Evolutionary conservation across 2,888 invertebrate species (phyloP).

Genomic region (Zaprionus bogoriensis): DNA sequence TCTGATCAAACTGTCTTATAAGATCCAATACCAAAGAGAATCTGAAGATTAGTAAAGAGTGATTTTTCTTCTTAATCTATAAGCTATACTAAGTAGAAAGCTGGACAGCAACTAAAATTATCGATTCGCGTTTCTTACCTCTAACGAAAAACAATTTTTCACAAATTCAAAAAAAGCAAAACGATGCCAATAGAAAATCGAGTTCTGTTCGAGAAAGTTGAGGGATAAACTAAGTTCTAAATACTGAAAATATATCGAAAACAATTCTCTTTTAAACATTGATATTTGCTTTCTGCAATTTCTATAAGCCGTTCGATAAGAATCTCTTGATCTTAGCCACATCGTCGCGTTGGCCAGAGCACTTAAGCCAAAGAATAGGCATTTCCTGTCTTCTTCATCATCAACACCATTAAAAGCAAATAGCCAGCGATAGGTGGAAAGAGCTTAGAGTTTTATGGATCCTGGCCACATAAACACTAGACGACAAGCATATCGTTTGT

Average conservation of each 20-base stretch:
- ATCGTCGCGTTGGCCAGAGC: slow-evolving; percentile 14
- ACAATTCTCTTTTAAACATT: background rate
- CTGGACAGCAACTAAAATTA: too few species aligned
- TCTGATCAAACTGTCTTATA: too few species aligned
- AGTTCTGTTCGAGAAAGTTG: too few species aligned
- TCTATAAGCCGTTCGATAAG: background rate
- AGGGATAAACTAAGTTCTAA: too few species aligned
- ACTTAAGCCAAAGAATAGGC: slow-evolving; percentile 52
- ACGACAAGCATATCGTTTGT: slow-evolving; percentile 29
- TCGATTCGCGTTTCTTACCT: too few species aligned
- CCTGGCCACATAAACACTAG: slow-evolving; percentile 53
- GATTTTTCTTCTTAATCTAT: background rate
- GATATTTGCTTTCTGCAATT: background rate
- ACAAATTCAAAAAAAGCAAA: too few species aligned
- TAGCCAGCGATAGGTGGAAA: slow-evolving; percentile 21
- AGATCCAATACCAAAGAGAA: slow-evolving; percentile 7
- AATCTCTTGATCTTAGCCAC: background rate
- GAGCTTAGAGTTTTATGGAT: slow-evolving; percentile 60
- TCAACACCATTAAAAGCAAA: slow-evolving; percentile 50
- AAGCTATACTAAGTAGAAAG: background rate
- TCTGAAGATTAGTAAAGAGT: background rate
- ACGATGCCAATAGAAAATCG: background rate
- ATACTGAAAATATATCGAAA: background rate
- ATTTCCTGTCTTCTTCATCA: slow-evolving; percentile 61
- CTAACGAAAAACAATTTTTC: too few species aligned